Base-by-base conservation (phyloP, 2,113 vertebrate species). In the Pomatostomus ruficeps region DNA sequence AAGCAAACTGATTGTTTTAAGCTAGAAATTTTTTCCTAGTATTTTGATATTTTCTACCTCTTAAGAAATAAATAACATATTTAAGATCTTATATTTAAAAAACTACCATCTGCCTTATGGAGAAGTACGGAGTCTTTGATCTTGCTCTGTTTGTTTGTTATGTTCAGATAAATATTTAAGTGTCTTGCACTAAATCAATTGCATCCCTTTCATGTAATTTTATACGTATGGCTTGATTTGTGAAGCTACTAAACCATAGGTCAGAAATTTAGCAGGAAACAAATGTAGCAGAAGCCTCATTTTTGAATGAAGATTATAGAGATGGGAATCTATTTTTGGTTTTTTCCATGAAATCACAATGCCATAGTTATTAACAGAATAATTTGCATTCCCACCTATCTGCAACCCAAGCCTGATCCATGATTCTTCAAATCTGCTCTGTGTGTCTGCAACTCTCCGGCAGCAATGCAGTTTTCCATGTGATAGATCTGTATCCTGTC, bases 1-100 rank as follows among this genome's bases (percentile, higher is more conserved):
- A 74, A 89, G 89, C 65, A 83, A 95, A 90, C 58, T 57, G 84
- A 90, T 97, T 97, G 81, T 96, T 96, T 96, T 92, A 94, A 96
- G 92, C 75, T 94, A 97, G 80, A 86, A 88, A 31, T 73, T 76
- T 96, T 95, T 97, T 97, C 96, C 52, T 95, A 91, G 58, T 95
- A 89, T 91, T 97, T 96, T 96, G 89, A 92, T 97, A 97, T 97
- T 97, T 97, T 98, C 98, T 98, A 98, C 98, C 98, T 98, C 98
- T 97, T 96, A 77, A 93, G 85, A 97, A 88, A 93, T 94, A 93
- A 97, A 89, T 49, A 96, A 72, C 36, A 3, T 97, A 95, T 97
- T 97, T 96, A 96, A 94, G 91, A 96, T 93, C 94, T 97, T 97
- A 54, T 97, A 97, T 97, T 95, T 94, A 71, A 95, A 93, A 93